Evolutionary conservation across 92 coral and sea anemone species (phyloP), one percentile per base, ranked within the genome.

Genomic region (Palythoa grandiflora): DNA sequence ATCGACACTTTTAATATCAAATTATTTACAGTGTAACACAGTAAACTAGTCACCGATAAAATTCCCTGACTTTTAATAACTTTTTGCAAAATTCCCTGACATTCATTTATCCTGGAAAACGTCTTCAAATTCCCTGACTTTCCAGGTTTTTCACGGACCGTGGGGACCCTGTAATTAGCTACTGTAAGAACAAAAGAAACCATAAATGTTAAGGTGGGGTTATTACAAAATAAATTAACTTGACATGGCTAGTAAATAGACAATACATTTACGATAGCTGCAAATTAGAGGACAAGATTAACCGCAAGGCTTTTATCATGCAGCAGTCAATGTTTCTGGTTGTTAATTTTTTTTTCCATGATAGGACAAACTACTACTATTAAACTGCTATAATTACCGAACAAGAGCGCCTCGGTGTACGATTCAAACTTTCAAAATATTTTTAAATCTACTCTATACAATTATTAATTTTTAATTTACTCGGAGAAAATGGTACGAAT

Each of bases 311-410:
- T 65, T 65, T 65, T 65, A 15, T 65, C 71, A 65, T 65, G 15
- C 71, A 65, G 71, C 71, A 65, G 71, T 65, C 71, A 65, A 65
- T 65, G 28, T 7, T 65, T 65, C 71, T 65, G 20, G 71, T 65
- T 65, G 71, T 65, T 65, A 14, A 65, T 13, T 10, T 65, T 17
- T 17, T 14, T 65, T 65, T 65, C 71, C 71, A 20, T 65, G 71
- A 65, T 65, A 0, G 38, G 71, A 65, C 71, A 65, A 65, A 65
- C 71, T 65, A 65, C 71, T 65, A 65, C 71, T 65, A 65, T 28
- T 28, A 28, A 28, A 65, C 71, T 65, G 71, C 35, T 9, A 65
- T 65, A 65, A 65, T 65, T 65, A 65, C 71, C 36, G 71, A 65
- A 65, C 17, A 65, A 65, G 71, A 65, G 71, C 71, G 1, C 71